These are phyloP conservation scores for Hetaerina titia DNA, from an alignment of 2,888 invertebrate species.

Conservation along the genomic window DNA sequence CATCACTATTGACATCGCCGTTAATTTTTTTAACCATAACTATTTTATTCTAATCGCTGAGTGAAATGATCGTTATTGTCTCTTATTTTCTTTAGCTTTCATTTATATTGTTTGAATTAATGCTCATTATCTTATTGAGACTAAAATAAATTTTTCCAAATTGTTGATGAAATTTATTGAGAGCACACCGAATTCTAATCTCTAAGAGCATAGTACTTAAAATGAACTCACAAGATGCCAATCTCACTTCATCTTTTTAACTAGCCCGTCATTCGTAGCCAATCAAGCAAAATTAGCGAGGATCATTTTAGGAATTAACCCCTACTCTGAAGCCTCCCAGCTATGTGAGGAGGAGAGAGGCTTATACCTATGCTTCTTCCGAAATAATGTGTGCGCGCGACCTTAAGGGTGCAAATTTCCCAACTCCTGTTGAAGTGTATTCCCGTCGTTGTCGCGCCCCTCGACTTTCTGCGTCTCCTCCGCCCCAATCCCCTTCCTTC, in stretches of 20 bases:
- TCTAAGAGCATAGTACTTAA: neutral
- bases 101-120: neutral
- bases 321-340: neutral
- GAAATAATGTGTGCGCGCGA: slow-evolving; percentile 12
- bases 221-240: neutral
- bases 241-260: neutral
- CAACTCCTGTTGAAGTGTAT: neutral
- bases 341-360: neutral
- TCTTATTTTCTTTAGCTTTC: too few relatives aligned
- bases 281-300: slow-evolving; percentile 18
- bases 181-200: neutral
- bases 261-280: neutral
- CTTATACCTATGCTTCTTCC: slow-evolving; percentile 14
- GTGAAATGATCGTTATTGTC: too few relatives aligned
- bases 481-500: neutral
- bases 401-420: slow-evolving; percentile 35
- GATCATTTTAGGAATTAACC: neutral
- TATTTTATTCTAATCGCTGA: too few relatives aligned
- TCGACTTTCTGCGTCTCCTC: neutral
- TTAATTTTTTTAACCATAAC: too few relatives aligned
- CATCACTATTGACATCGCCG: too few relatives aligned
- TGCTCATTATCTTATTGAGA: neutral
- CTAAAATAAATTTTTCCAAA: neutral
- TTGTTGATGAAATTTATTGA: neutral
- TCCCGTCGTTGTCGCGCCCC: neutral